A percentile compares a stretch with the other conserved stretches of the same genome.
These are phyloP conservation scores for Drosophila lacicola DNA, from an alignment of 2,888 invertebrate species.

Conservation along the genomic window DNA sequence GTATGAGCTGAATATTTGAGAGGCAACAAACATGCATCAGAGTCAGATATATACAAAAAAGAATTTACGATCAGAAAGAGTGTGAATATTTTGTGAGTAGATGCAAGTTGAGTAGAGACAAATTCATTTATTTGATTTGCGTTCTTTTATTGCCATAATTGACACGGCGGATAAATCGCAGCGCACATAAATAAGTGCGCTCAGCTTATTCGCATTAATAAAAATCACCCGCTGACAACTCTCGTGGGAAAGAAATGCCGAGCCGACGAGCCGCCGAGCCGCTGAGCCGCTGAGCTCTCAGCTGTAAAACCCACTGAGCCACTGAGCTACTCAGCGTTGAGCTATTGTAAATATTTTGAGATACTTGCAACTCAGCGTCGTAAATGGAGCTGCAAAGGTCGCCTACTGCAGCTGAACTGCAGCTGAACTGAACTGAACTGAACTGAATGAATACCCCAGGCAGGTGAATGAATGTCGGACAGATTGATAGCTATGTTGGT, in stretches of 20 bases:
- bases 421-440: slow-evolving; percentile 10
- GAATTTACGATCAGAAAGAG: slow-evolving; percentile 22
- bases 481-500: not conserved
- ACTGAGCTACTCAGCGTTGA: not conserved
- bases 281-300: slow-evolving; percentile 1
- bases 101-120: slow-evolving; percentile 15
- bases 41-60: not conserved
- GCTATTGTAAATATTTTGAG: slow-evolving; percentile 19
- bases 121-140: slow-evolving; percentile 62
- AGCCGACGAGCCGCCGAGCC: not conserved
- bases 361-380: slow-evolving; percentile 12
- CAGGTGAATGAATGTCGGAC: slow-evolving; percentile 33
- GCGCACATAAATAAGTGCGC: slow-evolving; percentile 16
- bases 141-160: slow-evolving; percentile 44
- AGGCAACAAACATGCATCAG: slow-evolving; percentile 29
- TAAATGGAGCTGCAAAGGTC: slow-evolving; percentile 43
- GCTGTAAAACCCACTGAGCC: not conserved
- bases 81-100: not conserved
- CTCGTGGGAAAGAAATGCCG: slow-evolving; percentile 21
- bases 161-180: slow-evolving; percentile 45
- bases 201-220: slow-evolving; percentile 18
- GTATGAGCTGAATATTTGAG: slow-evolving; percentile 28
- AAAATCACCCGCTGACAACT: slow-evolving; percentile 38
- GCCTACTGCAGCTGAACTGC: slow-evolving; percentile 9
- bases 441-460: not conserved